These are phyloP conservation scores for Euzetes globulus DNA, from an alignment of 2,888 invertebrate genomes.

Conservation along the genomic window DNA sequence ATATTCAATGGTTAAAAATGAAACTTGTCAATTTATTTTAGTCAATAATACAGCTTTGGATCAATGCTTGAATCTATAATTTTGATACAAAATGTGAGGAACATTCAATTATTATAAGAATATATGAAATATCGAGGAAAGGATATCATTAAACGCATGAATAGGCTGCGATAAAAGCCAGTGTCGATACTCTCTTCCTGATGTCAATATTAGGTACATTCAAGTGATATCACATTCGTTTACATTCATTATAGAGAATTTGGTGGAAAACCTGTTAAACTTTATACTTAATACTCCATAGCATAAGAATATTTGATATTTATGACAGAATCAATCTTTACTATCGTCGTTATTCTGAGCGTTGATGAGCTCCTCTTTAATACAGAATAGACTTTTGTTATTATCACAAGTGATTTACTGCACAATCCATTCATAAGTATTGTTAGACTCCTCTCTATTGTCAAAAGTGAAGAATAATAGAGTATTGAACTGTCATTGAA, in stretches of 20 bases:
- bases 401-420: not conserved
- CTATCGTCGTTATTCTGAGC: not conserved
- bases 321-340: conserved; percentile 8
- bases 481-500: not conserved
- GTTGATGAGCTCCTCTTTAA: conserved; percentile 9
- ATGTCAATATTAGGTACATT: not conserved
- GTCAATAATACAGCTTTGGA: too few species aligned
- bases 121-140: not conserved
- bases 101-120: not conserved
- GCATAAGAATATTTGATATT: not conserved
- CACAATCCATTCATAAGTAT: not conserved
- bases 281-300: not conserved
- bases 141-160: conserved; percentile 30
- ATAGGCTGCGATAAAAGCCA: conserved; percentile 3
- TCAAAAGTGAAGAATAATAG: not conserved
- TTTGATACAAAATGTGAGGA: not conserved
- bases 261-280: not conserved
- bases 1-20: too few species aligned
- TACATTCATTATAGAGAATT: not conserved
- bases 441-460: not conserved
- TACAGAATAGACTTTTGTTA: not conserved
- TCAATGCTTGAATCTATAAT: too few species aligned
- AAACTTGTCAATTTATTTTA: too few species aligned
- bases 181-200: not conserved
- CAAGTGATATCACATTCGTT: not conserved